These are phyloP conservation scores for Leucophenga montana DNA, from an alignment of 2,888 invertebrate species.

Conservation along the genomic window DNA sequence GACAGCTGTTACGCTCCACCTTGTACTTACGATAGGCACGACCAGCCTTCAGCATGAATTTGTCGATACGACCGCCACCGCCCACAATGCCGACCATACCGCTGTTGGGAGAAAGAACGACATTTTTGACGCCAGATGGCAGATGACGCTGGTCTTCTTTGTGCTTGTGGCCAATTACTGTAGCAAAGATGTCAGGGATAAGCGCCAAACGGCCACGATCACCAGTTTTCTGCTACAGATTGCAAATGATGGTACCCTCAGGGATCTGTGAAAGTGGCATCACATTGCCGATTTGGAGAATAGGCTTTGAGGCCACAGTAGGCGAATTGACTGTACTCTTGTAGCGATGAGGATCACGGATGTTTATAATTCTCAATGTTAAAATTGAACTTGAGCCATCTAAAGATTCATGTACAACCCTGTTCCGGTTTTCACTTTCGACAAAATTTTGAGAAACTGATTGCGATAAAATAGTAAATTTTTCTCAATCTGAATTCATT, in stretches of 20 bases:
- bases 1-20: slow-evolving; percentile 99
- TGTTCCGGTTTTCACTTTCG: too few species aligned
- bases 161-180: slow-evolving; percentile 99
- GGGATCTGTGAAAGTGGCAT: slow-evolving; percentile 99
- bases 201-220: slow-evolving; percentile 98
- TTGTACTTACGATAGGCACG: slow-evolving; percentile 99
- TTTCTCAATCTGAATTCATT: too few species aligned
- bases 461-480: too few species aligned
- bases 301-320: slow-evolving; percentile 99
- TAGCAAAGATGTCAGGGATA: slow-evolving; percentile 98
- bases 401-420: too few species aligned
- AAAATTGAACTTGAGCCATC: too few species aligned
- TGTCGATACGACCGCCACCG: slow-evolving; percentile 99
- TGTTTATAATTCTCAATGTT: too few species aligned
- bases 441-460: too few species aligned
- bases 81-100: slow-evolving; percentile 99
- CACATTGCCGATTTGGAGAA: slow-evolving; percentile 89
- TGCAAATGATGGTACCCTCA: slow-evolving; percentile 99
- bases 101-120: slow-evolving; percentile 97
- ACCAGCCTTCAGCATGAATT: slow-evolving; percentile 99
- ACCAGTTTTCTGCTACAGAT: slow-evolving; percentile 98
- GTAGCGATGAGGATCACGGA: slow-evolving; percentile 99
- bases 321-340: slow-evolving; percentile 98
- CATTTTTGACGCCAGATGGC: slow-evolving; percentile 99
- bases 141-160: slow-evolving; percentile 95